Base-by-base conservation (phyloP, 1,140 invertebrate genomes). In the Drosophila parvula region DNA sequence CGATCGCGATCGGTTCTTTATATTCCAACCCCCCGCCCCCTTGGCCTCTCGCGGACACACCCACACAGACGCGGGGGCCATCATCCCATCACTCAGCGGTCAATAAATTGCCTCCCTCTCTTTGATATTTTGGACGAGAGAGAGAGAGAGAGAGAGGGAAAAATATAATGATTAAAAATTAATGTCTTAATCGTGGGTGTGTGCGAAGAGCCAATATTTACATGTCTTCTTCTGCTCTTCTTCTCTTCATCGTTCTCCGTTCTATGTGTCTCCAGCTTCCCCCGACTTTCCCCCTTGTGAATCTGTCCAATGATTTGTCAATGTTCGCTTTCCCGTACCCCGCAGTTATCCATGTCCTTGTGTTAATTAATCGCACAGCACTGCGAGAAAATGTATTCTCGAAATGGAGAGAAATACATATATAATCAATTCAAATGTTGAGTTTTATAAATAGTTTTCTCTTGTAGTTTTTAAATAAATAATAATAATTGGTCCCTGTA, bases 101-200 rank as follows among this genome's bases (percentile, higher is more conserved):
- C 61, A 83, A 83, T 84, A 85, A 85, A 81, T 85, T 69, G 16
- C 34, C 40, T 55, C 70, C 69, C 83, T 71, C 78, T 74, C 43
- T 69, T 34, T 45, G 11, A 56, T 58, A 57, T 67, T 38, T 41
- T 18, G 32, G 45, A 30, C 32, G 32, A 7, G 28, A 28, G 48
- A 50, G 48, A 32, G 30, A 30, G 30, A 30, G 30, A 30, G 4
- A 30, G 47, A 36, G 47, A 43, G 77, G 18, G 44, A 44, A 69
- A 32, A 22, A 50, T 34, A 28, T 57, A 59, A 30, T 57, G 59
- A 74, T 88, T 76, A 65, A 77, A 73, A 62, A 73, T 86, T 76
- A 61, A 85, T 79, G 59, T 69, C 68, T 73, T 86, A 68, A 81
- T 86, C 75, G 77, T 71, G 57, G 50, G 53, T 44, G 41, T 60